These are phyloP conservation scores for Ceratitis capitata DNA, from an alignment of 1,140 invertebrate species.

Conservation along the genomic window DNA sequence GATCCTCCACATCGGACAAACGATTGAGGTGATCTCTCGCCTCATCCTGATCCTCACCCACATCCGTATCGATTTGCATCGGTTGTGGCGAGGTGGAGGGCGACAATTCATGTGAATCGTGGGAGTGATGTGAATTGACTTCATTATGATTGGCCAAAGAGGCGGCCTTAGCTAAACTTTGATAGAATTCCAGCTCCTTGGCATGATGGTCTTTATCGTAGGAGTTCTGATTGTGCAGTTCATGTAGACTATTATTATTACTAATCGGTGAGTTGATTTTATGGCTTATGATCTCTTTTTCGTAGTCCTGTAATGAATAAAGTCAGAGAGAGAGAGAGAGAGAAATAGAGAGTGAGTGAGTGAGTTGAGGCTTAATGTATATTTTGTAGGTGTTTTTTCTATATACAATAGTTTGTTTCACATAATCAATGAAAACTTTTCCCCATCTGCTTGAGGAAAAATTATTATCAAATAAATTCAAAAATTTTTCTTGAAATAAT, in stretches of 20 bases:
- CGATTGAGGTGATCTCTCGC: slow-evolving; percentile 13
- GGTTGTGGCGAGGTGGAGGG: slow-evolving; percentile 52
- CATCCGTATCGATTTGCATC: slow-evolving; percentile 61
- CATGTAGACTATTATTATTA: slow-evolving; percentile 25
- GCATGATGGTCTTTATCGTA: slow-evolving; percentile 58
- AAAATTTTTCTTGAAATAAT: too few species aligned
- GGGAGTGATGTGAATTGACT: slow-evolving; percentile 37
- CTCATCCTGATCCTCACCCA: slow-evolving; percentile 22
- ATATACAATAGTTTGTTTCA: too few species aligned
- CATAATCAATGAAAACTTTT: too few species aligned
- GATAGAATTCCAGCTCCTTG: slow-evolving; percentile 62
- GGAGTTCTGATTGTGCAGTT: slow-evolving; percentile 48
- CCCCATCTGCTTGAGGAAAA: too few species aligned
- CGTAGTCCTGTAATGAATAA: slow-evolving; percentile 55
- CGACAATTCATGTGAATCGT: slow-evolving; percentile 37
- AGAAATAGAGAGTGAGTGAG: too few species aligned
- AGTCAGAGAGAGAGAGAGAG: not conserved
- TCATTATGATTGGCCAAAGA: slow-evolving; percentile 50
- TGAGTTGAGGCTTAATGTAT: too few species aligned
- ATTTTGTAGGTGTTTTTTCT: too few species aligned
- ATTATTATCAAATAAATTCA: too few species aligned
- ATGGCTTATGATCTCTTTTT: slow-evolving; percentile 60
- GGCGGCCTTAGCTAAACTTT: slow-evolving; percentile 60
- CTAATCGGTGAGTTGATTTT: slow-evolving; percentile 57
- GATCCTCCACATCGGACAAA: slow-evolving; percentile 35